A percentile compares a stretch with the other conserved stretches of the same genome.
phyloP scores from a whole-genome alignment of 1,140 invertebrate species.

The Procambarus clarkii region DNA sequence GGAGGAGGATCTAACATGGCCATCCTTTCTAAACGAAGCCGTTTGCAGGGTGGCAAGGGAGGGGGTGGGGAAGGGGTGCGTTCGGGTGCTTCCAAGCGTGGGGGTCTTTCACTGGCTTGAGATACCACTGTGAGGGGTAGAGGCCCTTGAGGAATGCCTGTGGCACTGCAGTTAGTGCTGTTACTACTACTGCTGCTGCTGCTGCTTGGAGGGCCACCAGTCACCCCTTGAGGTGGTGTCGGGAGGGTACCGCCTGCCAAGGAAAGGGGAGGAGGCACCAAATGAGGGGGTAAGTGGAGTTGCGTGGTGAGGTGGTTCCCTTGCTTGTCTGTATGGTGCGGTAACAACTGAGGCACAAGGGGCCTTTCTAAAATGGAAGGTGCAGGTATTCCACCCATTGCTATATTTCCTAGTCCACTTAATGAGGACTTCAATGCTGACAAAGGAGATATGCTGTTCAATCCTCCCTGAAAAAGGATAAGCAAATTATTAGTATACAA shows the following conservation, averaged over 20 bases:
- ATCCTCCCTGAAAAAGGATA: constrained; percentile 37
- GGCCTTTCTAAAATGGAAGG: constrained; percentile 52
- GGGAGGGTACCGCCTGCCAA: constrained; percentile 29
- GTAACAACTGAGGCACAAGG: constrained; percentile 55
- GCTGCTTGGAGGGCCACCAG: constrained; percentile 41
- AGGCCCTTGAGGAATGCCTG: constrained; percentile 26
- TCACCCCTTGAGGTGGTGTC: constrained; percentile 11
- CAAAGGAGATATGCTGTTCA: constrained; percentile 62
- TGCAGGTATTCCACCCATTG: constrained; percentile 32
- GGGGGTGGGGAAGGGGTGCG: constrained; percentile 49
- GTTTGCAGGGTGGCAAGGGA: constrained; percentile 48
- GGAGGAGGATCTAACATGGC: constrained; percentile 34
- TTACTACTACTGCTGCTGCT: constrained; percentile 44
- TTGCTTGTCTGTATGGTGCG: constrained; percentile 51
- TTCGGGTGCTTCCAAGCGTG: constrained; percentile 33
- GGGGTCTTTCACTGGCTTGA: constrained; percentile 15
- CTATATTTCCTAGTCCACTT: constrained; percentile 50
- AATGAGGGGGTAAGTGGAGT: constrained; percentile 18
- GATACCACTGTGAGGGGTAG: constrained; percentile 25
- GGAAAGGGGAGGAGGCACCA: constrained; percentile 39
- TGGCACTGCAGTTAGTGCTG: constrained; percentile 39
- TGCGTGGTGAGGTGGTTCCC: constrained; percentile 12
- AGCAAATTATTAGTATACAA: too few relatives aligned
- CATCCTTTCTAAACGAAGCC: constrained; percentile 40
- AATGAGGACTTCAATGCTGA: constrained; percentile 62